These are phyloP conservation scores for Suncus etruscus DNA, from an alignment of 2,113 vertebrate species.

Conservation along the genomic window DNA sequence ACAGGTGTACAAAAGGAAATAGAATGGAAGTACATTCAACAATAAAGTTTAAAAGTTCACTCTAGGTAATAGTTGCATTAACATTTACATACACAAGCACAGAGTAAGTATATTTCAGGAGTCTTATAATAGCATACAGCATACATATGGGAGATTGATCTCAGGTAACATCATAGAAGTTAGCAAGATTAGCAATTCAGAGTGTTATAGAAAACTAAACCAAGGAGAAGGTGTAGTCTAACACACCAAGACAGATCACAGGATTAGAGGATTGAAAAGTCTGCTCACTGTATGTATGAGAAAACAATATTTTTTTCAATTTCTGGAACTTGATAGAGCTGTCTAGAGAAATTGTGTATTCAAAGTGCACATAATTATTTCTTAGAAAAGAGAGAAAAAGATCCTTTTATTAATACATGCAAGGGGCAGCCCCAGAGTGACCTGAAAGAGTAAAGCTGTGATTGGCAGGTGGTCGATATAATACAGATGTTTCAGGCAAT, in stretches of 20 bases:
- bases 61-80: constrained; percentile 90
- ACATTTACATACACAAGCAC: constrained; percentile 94
- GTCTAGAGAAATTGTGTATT: constrained; percentile 85
- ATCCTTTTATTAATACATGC: constrained; percentile 88
- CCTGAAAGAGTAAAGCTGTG: constrained; percentile 91
- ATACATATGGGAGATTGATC: constrained; percentile 91
- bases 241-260: constrained; percentile 87
- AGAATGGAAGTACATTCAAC: constrained; percentile 91
- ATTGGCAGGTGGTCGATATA: constrained; percentile 88
- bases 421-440: constrained; percentile 89
- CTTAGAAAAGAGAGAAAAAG: constrained; percentile 82
- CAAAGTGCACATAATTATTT: constrained; percentile 88
- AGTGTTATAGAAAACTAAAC: constrained; percentile 88
- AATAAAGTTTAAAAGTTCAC: constrained; percentile 90
- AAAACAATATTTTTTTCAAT: constrained; percentile 84
- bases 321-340: constrained; percentile 83
- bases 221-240: constrained; percentile 83
- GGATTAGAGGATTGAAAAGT: constrained; percentile 85
- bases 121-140: constrained; percentile 91
- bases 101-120: constrained; percentile 91
- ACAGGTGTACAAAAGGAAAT: constrained; percentile 92
- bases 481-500: constrained; percentile 89
- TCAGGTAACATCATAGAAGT: constrained; percentile 87
- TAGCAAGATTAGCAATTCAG: constrained; percentile 87
- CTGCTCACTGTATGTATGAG: constrained; percentile 83